Percentiles rank a stretch among this genome's conserved stretches.
These are phyloP conservation scores for Drosophila sordidula DNA, from an alignment of 2,888 invertebrate genomes.

Conservation along the genomic window DNA sequence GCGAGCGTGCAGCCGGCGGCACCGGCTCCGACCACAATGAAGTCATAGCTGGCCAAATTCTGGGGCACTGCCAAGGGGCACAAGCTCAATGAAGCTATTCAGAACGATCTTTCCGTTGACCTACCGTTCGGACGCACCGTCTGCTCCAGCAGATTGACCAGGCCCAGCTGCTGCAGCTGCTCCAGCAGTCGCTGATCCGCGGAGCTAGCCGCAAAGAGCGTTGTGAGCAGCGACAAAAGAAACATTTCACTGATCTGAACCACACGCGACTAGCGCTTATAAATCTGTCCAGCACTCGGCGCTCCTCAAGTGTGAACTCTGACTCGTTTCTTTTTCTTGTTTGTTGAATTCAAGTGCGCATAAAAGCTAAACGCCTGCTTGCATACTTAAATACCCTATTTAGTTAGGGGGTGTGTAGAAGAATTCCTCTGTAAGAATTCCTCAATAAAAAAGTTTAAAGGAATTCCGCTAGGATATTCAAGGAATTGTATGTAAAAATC, in stretches of 20 bases:
- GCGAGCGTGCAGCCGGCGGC: constrained; percentile 89
- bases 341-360: not conserved
- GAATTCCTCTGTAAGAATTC: not conserved
- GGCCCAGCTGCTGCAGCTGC: constrained; percentile 56
- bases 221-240: constrained; percentile 33
- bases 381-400: not conserved
- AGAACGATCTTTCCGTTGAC: not conserved
- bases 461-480: not conserved
- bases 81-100: too few species aligned
- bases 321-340: not conserved
- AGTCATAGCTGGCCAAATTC: constrained; percentile 90
- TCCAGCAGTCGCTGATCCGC: constrained; percentile 35
- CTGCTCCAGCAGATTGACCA: constrained; percentile 59
- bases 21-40: constrained; percentile 93
- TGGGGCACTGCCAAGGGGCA: constrained; percentile 42
- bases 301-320: not conserved
- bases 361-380: not conserved
- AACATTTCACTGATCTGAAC: constrained; percentile 41
- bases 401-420: not conserved
- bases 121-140: constrained; percentile 57
- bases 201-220: constrained; percentile 5
- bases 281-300: constrained; percentile 13
- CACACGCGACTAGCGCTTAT: constrained; percentile 19
- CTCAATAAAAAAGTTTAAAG: not conserved
- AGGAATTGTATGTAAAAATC: not conserved